Evolutionary conservation across 2,797 vertebrate species (phyloP), one percentile per base, ranked within the genome.

Genomic region (Melanotaenia pygmaea): DNA sequence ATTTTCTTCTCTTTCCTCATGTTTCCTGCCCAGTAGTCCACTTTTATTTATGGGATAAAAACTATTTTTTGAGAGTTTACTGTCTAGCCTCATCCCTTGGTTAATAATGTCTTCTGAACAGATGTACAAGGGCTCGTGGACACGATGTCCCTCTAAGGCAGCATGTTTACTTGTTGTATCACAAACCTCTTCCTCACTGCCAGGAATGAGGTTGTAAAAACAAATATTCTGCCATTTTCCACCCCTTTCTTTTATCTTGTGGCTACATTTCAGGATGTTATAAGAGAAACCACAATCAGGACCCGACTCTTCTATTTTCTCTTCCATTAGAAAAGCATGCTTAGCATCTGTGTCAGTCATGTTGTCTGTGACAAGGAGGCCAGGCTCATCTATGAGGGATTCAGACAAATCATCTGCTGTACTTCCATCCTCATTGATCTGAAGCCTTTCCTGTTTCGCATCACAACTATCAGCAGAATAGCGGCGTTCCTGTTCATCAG

Each of bases 61-160:
- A 0, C 24, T 28, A 16, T 47, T n/a, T 60, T 84, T 34, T 43
- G 66, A 54, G 54, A 53, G 71, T 1, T 24, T 59, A 56, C 70
- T 74, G 40, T 70, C 67, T 60, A 22, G 56, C 65, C 64, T 80
- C 57, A 75, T 54, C 20, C 80, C 76, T 45, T 47, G 72, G 57
- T 82, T 88, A 50, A 88, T 80, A 30, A 89, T 83, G 60, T 92
- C 85, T n/a, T 91, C 76, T 5, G 86, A 86, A 32, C 85, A 86
- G 40, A 91, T 32, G 51, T 88, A 89, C 65, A 86, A 83, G 13
- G 89, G 88, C 58, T 92, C 90, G 10, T 63, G 74, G 50, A 58
- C 65, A 53, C 47, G 47, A 71, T 78, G 62, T 0, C 64, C 67
- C 26, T 82, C 76, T 5, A 47, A 28, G 10, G 43, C 64, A 24